Conservation (phyloP, 1,140 invertebrate species). For the Drosophila ironensis region DNA sequence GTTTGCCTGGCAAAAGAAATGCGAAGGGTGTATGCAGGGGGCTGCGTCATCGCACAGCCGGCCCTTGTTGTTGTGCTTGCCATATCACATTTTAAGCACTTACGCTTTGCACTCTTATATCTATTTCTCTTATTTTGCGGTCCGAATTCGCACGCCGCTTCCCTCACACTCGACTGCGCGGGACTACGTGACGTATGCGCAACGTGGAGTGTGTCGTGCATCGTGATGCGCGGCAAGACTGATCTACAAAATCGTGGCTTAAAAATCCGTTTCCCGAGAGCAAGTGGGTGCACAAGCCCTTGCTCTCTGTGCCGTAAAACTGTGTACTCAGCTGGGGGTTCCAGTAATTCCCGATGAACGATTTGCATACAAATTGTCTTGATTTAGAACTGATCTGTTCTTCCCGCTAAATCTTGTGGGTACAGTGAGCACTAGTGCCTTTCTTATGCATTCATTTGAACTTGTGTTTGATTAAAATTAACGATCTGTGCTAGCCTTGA, state of each 20-base stretch:
- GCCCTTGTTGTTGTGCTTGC: constrained; percentile 43
- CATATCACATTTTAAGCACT: constrained; percentile 46
- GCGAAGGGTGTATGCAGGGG: background rate
- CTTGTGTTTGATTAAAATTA: too few species aligned
- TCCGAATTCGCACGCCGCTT: background rate
- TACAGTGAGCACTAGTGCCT: background rate
- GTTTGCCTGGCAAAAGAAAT: background rate
- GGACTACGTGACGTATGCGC: constrained; percentile 70
- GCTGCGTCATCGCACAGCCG: constrained; percentile 48
- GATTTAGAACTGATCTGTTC: background rate
- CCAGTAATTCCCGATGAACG: constrained; percentile 14
- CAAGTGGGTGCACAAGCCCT: background rate
- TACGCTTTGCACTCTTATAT: constrained; percentile 25
- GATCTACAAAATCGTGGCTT: constrained; percentile 20
- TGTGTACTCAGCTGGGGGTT: constrained; percentile 12
- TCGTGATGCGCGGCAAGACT: constrained; percentile 34
- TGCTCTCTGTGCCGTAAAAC: background rate
- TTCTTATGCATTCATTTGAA: too few species aligned
- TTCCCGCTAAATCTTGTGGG: background rate
- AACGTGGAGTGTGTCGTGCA: constrained; percentile 46
- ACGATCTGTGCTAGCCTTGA: too few species aligned
- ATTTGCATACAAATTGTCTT: constrained; percentile 6
- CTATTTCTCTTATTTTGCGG: constrained; percentile 25
- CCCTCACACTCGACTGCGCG: constrained; percentile 24
- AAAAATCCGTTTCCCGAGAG: background rate